A percentile compares a stretch with the other conserved stretches of the same genome.
phyloP scores from a whole-genome alignment of 2,113 vertebrate genomes.

The Platysteira castanea region DNA sequence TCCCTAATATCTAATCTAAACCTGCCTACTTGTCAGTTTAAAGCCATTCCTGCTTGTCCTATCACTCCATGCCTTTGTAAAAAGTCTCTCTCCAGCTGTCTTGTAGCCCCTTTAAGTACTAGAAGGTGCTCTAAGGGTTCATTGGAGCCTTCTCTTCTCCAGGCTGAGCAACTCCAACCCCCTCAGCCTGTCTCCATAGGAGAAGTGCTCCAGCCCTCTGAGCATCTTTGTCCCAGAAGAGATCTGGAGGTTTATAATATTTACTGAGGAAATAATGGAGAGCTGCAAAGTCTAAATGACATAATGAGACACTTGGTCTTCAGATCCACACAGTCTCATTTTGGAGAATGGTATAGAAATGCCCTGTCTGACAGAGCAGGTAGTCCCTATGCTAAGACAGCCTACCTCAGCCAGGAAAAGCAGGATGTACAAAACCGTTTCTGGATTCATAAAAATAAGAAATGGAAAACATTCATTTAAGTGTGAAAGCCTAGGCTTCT shows the following conservation, averaged over 20 bases:
- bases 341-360: neutral
- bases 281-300: neutral
- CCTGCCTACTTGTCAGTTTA: neutral
- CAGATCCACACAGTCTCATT: neutral
- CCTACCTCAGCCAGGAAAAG: neutral
- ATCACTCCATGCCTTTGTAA: neutral
- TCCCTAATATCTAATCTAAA: neutral
- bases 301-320: neutral
- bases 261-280: no score
- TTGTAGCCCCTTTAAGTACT: neutral
- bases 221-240: no score
- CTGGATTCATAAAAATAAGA: neutral
- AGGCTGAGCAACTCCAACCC: neutral
- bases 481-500: neutral
- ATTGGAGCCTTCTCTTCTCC: neutral
- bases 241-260: no score
- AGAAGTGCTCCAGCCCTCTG: neutral
- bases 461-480: neutral
- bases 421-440: neutral
- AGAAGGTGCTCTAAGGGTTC: neutral
- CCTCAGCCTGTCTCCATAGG: neutral
- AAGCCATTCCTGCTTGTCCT: neutral
- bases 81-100: neutral
- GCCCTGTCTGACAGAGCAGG: neutral
- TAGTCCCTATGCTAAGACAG: neutral